A percentile compares a stretch with the other conserved stretches of the same genome.
Conservation (phyloP, 2,888 invertebrate genomes). For the Caenorhabditis sp. region DNA sequence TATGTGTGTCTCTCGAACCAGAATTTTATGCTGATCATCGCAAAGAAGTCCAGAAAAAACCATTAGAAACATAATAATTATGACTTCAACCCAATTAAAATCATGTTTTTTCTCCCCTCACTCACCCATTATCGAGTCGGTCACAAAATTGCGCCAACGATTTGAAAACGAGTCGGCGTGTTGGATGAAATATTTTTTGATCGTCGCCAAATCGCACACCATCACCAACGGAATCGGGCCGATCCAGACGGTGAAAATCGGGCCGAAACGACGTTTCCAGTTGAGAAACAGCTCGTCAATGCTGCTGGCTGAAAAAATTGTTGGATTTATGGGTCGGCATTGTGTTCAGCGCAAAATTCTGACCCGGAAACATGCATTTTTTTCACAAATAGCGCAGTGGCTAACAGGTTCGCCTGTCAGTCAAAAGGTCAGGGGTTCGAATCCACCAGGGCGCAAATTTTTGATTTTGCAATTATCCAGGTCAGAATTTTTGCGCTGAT, state of each 20-base stretch:
- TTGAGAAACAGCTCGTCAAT: conserved; percentile 53
- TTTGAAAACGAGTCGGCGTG: conserved; percentile 66
- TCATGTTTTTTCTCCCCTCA: too few species aligned
- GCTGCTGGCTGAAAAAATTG: conserved; percentile 29
- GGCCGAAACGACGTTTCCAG: conserved; percentile 57
- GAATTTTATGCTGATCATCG: too few species aligned
- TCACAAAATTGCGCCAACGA: conserved; percentile 68
- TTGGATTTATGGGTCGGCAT: not conserved
- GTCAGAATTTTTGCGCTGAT: too few species aligned
- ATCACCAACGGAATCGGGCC: conserved; percentile 67
- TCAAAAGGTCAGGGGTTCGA: not conserved
- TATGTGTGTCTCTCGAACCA: too few species aligned
- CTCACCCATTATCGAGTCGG: conserved; percentile 66
- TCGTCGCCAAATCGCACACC: conserved; percentile 53
- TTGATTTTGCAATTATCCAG: conserved; percentile 1
- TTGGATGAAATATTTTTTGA: conserved; percentile 64
- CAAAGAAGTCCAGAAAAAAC: too few species aligned
- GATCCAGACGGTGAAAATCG: conserved; percentile 69
- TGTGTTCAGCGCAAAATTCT: not conserved
- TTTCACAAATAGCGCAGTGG: not conserved
- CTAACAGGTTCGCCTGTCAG: not conserved
- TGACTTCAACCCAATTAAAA: too few species aligned
- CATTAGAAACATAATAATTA: too few species aligned
- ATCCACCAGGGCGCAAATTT: not conserved
- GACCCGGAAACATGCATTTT: too few species aligned